Conservation (phyloP, 2,888 invertebrate genomes). For the Caenorhabditis drosophilae region DNA sequence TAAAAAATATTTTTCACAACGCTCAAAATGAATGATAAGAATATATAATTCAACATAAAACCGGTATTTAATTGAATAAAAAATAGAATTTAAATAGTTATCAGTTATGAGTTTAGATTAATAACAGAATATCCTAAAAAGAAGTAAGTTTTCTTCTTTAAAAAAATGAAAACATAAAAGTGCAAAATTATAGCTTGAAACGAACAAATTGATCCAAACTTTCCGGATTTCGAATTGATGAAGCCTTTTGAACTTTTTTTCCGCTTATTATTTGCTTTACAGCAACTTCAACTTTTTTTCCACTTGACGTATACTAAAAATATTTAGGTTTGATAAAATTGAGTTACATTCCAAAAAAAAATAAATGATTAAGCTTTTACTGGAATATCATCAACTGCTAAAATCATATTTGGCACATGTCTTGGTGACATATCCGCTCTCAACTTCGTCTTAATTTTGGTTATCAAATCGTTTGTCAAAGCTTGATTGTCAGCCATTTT, state of each 20-base stretch:
- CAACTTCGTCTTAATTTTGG: constrained; percentile 70
- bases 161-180: too few relatives aligned
- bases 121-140: too few relatives aligned
- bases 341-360: neutral
- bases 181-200: constrained; percentile 24
- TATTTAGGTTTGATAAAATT: neutral
- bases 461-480: constrained; percentile 70
- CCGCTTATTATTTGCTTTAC: constrained; percentile 73
- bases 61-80: neutral
- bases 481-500: constrained; percentile 70
- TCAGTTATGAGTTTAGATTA: too few relatives aligned
- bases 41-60: neutral
- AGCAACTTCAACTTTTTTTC: constrained; percentile 75
- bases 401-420: constrained; percentile 73
- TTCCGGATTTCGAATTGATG: constrained; percentile 73
- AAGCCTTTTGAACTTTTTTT: constrained; percentile 71
- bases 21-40: too few relatives aligned
- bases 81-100: too few relatives aligned
- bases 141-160: too few relatives aligned
- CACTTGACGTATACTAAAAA: constrained; percentile 74
- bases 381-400: constrained; percentile 72
- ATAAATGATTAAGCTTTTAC: constrained; percentile 37
- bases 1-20: too few relatives aligned
- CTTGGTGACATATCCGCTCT: constrained; percentile 71
- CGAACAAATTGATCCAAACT: constrained; percentile 50